These are phyloP conservation scores for Agrotis clavis DNA, from an alignment of 2,888 invertebrate genomes.

Conservation along the genomic window DNA sequence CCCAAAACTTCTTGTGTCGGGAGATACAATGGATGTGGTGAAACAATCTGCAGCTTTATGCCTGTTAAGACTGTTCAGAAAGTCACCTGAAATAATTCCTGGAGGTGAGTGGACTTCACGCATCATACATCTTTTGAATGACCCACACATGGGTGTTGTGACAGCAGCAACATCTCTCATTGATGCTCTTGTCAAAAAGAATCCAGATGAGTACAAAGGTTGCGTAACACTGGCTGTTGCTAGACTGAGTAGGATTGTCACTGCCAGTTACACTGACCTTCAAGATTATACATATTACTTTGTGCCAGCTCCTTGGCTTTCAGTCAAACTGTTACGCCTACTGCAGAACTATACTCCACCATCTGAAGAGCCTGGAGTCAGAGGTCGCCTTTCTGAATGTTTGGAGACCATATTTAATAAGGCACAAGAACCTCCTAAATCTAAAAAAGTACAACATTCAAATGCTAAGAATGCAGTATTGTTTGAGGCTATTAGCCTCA, in stretches of 20 bases:
- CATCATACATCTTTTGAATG: constrained; percentile 99
- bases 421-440: constrained; percentile 99
- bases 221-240: constrained; percentile 99
- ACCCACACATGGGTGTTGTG: constrained; percentile 99
- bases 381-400: constrained; percentile 99
- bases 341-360: constrained; percentile 99
- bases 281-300: constrained; percentile 99
- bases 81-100: constrained; percentile 98
- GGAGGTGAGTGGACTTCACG: constrained; percentile 99
- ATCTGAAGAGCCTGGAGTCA: constrained; percentile 98
- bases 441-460: constrained; percentile 99
- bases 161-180: constrained; percentile 99
- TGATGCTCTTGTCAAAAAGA: constrained; percentile 99
- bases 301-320: constrained; percentile 99
- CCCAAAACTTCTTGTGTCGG: constrained; percentile 99
- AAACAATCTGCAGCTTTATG: constrained; percentile 99
- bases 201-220: constrained; percentile 99
- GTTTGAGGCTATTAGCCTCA: constrained; percentile 99
- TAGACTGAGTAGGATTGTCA: constrained; percentile 98
- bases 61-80: constrained; percentile 97
- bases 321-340: constrained; percentile 98
- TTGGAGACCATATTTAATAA: constrained; percentile 99
- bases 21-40: constrained; percentile 99
- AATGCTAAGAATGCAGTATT: constrained; percentile 99
- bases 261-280: constrained; percentile 99